Evolutionary conservation across 2,113 vertebrate genomes (phyloP).

Genomic region (Pituophis catenifer): DNA sequence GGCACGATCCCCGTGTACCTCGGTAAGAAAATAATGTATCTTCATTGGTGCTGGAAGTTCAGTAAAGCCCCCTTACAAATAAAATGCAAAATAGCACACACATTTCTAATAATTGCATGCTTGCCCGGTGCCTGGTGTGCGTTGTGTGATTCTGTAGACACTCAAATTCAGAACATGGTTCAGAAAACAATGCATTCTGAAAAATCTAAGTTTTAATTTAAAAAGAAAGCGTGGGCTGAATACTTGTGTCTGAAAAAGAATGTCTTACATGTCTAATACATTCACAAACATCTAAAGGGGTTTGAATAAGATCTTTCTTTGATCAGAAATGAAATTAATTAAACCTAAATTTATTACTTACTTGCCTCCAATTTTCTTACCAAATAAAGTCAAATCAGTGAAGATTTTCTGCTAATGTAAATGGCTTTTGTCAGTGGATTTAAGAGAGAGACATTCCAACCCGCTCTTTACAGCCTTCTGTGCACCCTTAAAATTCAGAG

Average conservation of each 20-base stretch:
- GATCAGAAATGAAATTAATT: neutral
- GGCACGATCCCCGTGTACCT: conserved; percentile 93
- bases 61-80: neutral
- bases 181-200: neutral
- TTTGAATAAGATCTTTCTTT: neutral
- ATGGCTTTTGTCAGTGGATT: neutral
- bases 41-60: neutral
- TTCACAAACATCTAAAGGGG: neutral
- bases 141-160: neutral
- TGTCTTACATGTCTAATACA: neutral
- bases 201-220: neutral
- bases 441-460: neutral
- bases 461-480: neutral
- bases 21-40: conserved; percentile 73
- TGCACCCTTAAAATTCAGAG: neutral
- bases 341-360: neutral
- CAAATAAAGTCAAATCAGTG: neutral
- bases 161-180: neutral
- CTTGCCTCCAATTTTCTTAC: neutral
- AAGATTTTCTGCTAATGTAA: neutral
- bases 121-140: neutral
- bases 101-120: neutral
- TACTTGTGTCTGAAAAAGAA: neutral
- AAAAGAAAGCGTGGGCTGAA: neutral
- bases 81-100: neutral